Percentiles rank a stretch among this genome's conserved stretches.
phyloP scores from a whole-genome alignment of 1,140 invertebrate genomes.

The Pectinophora gossypiella region DNA sequence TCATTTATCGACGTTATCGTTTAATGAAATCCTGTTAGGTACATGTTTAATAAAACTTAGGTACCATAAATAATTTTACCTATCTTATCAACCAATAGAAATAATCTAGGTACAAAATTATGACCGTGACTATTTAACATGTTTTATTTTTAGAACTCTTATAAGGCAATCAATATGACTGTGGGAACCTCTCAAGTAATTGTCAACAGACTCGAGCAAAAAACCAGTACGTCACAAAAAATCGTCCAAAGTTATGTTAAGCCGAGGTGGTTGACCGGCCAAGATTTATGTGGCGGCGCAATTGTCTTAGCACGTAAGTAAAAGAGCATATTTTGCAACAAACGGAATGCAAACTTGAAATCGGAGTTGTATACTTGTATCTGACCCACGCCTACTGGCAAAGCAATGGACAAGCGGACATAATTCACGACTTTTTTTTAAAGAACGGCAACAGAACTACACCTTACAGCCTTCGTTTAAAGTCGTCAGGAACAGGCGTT shows the following conservation, averaged over 20 bases:
- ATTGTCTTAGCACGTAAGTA: constrained; percentile 16
- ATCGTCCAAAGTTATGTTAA: constrained; percentile 34
- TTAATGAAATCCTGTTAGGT: no score
- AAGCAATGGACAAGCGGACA: constrained; percentile 52
- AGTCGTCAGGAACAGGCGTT: constrained; percentile 7
- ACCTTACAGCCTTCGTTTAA: constrained; percentile 18
- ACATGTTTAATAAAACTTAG: no score
- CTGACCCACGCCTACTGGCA: constrained; percentile 64
- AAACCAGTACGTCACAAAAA: constrained; percentile 25
- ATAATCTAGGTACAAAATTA: no score
- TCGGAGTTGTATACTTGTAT: constrained; percentile 37
- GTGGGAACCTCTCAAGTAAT: constrained; percentile 35
- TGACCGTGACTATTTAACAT: no score
- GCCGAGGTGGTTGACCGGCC: constrained; percentile 45
- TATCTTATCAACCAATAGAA: no score
- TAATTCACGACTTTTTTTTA: constrained; percentile 54
- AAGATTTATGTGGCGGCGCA: constrained; percentile 16
- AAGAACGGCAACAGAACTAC: constrained; percentile 17
- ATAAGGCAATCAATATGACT: constrained; percentile 15
- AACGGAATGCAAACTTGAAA: constrained; percentile 23
- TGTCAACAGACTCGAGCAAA: constrained; percentile 31
- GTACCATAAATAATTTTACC: no score
- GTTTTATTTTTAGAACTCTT: constrained; percentile 3
- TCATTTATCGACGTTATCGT: no score
- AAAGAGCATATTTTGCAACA: constrained; percentile 39